Base-by-base conservation (phyloP, 2,113 vertebrate species). In the Mugil cephalus region DNA sequence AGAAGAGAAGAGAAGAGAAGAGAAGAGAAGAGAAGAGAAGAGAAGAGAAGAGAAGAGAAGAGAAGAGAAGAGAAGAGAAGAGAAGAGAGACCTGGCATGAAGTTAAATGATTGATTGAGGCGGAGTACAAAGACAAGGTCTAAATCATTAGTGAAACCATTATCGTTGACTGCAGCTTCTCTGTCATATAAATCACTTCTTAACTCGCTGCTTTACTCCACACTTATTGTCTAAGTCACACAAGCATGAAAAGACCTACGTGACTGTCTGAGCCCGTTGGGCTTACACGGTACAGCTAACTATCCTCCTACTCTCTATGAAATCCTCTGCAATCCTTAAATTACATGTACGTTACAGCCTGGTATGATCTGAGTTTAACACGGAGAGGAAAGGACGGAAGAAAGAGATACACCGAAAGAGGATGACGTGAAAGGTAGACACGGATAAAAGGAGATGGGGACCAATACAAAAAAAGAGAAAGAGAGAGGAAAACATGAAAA, bases 101-200 rank as follows among this genome's bases (percentile, higher is more conserved):
- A 78, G 80, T 87, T 60, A 63, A 71, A 78, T 89, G 87, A 90
- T 78, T 63, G 87, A 91, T 84, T 40, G 71, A 84, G 55, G 74
- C 76, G 39, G 82, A 84, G 78, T 59, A 76, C 78, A 80, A 89
- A 87, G 79, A 81, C 83, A 76, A 82, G 80, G 81, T 89, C 82
- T 88, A 77, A 89, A 87, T 90, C 88, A 89, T 87, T 90, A 84
- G 80, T 70, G 68, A 70, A 83, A 63, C 82, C 83, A 85, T 88
- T 87, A 83, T 83, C 66, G 55, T 80, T 74, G 64, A 81, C 83
- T 76, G 56, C 69, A 72, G 85, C 77, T 77, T 73, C 74, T 68
- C 74, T 74, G 84, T 82, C 84, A 79, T 84, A 84, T 87, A 85
- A 90, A 90, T 85, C 82, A 85, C 70, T 83, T 80, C 64, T 85